Base-by-base conservation (phyloP, 2,888 invertebrate genomes). In the Dryobota labecula region DNA sequence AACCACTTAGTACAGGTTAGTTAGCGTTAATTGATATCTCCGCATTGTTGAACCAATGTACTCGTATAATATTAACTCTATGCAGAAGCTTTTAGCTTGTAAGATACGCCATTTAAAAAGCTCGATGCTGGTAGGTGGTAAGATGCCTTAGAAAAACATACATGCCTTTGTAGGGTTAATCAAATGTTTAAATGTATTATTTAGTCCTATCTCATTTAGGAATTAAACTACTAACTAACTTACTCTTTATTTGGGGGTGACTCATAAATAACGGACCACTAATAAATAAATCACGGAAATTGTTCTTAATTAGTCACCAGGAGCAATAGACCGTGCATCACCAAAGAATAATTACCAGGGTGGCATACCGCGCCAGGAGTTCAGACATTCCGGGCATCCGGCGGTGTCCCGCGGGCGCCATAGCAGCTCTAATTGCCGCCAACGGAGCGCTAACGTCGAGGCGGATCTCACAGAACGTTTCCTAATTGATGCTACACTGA, bases 331-430 rank as follows among this genome's bases (percentile, higher is more conserved):
- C 82, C 87, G 86, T 88, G 87, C 83, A 72, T 82, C 87, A 87
- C 76, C 86, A 83, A 82, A 85, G 79, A 88, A 84, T 94, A 94
- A 93, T 94, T 93, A 94, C 93, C 90, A 91, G 91, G 91, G 85
- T 84, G 80, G 89, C 93, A 94, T 94, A 90, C 90, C 92, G 76
- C 80, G 76, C 83, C 86, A 86, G 86, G 87, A 92, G 91, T 86
- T 90, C 83, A 88, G 87, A 86, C 88, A 91, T 89, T 86, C 86
- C 76, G 82, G 82, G 90, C 89, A 92, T 93, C 91, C 91, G 90
- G 88, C 82, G 68, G 84, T 85, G 84, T 89, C 91, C 90, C 91
- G 88, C 89, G 91, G 92, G 91, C 89, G 89, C 89, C 89, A 78
- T 78, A 70, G 84, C 60, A 86, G 82, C 80, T 80, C 88, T 93